Base-by-base conservation (phyloP, 2,888 invertebrate species). In the Aphrophora alni region DNA sequence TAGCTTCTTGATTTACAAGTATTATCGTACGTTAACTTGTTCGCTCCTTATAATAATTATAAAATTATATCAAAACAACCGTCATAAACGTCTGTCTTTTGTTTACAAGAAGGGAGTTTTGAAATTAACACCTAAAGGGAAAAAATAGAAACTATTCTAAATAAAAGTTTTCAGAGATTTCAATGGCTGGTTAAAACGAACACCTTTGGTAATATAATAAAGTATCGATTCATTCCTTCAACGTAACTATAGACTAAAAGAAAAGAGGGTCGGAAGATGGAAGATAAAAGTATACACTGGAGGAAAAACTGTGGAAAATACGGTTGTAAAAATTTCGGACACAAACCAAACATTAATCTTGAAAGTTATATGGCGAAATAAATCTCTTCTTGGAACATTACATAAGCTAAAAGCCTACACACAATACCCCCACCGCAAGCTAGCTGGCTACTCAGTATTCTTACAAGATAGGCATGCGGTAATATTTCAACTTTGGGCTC, bases 251-350 rank as follows among this genome's bases (percentile, higher is more conserved):
- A 44, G 14, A 14, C 2, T 14, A 10, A 44, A 44, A 44, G 44
- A 44, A 44, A 44, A 14, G n/a, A n/a, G 24, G 26, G 25, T 38
- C n/a, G 12, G n/a, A 59, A 28, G 76, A 59, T n/a, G 27, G 68
- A 76, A 24, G 76, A 51, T 26, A 59, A 59, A 76, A 21, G 24
- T 26, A 76, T 26, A 74, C 44, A 38, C 25, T 38, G 44, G 27
- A 26, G 75, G 51, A 44, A 75, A 26, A 77, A 77, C 77, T 77
- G 68, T 24, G 78, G 83, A 82, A 83, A 83, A 84, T 83, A 83
- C 73, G 82, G 84, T 79, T 81, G 83, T 84, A 84, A 84, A 84
- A 84, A 84, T 84, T 84, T 84, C 82, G 83, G 84, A 83, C 84
- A 83, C 83, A 84, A 82, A 81, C 79, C 76, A 51, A 78, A 81